Evolutionary conservation across 2,797 vertebrate species (phyloP).

Genomic region (Lagorchestes hirsutus): DNA sequence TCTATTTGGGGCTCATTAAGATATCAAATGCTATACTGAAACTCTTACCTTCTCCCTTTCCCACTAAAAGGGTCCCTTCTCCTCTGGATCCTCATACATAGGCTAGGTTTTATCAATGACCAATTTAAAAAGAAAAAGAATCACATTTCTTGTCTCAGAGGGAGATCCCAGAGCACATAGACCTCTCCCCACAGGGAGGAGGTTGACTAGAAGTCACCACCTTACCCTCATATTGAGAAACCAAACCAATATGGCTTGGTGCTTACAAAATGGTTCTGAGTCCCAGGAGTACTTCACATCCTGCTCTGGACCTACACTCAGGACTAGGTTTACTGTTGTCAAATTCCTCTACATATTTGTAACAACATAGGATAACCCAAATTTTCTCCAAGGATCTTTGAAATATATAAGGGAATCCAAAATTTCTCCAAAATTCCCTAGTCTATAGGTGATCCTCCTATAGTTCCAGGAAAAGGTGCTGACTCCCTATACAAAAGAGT

Average conservation of each 20-base stretch:
- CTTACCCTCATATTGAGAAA: neutral
- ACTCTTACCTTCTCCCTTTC: too few species aligned
- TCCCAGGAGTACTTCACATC: neutral
- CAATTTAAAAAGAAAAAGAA: neutral
- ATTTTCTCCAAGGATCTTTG: neutral
- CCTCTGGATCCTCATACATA: neutral
- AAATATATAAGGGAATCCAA: neutral
- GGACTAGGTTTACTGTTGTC: neutral
- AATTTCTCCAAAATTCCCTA: neutral
- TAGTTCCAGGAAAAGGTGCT: neutral
- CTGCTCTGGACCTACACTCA: neutral
- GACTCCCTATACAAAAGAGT: neutral
- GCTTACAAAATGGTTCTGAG: neutral
- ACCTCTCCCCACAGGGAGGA: neutral
- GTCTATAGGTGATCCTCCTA: neutral
- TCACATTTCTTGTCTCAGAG: neutral
- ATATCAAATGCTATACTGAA: too few species aligned
- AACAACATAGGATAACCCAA: neutral
- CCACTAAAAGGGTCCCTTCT: too few species aligned
- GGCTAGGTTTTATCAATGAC: neutral
- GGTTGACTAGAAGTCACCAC: neutral
- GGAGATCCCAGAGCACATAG: neutral
- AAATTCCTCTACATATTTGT: neutral
- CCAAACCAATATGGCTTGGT: neutral
- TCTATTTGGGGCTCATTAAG: neutral